phyloP scores from a whole-genome alignment of 2,113 vertebrate species.

The Plecotus auritus region DNA sequence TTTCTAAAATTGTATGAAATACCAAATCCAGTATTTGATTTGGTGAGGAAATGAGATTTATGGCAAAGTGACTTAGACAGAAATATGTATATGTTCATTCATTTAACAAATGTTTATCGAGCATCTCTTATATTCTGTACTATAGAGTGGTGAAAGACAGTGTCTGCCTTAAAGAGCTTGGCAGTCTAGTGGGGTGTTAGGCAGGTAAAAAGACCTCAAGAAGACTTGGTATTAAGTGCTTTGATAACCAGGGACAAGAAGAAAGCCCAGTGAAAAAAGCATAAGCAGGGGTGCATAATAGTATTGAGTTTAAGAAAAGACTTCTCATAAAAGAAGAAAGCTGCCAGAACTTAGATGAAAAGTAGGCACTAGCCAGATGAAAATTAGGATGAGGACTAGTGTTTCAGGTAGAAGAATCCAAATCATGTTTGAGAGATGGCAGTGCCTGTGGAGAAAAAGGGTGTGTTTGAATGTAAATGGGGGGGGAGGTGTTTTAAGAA shows the following conservation, averaged over 20 bases:
- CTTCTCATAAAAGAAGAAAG: not conserved
- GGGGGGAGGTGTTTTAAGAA: not conserved
- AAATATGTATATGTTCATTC: not conserved
- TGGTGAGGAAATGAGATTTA: not conserved
- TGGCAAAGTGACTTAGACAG: not conserved
- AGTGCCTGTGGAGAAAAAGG: not conserved
- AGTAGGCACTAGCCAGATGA: not conserved
- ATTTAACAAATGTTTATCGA: not conserved
- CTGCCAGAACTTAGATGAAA: not conserved
- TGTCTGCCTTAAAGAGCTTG: not conserved
- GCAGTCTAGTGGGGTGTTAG: not conserved
- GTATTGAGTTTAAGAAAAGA: not conserved
- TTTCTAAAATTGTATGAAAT: not conserved
- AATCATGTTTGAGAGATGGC: not conserved
- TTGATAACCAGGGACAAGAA: not conserved
- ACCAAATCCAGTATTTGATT: not conserved
- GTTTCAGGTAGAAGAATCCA: not conserved
- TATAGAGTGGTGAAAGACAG: not conserved
- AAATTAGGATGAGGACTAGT: not conserved
- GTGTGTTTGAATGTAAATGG: not conserved
- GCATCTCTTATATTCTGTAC: not conserved
- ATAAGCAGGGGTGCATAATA: fast-evolving
- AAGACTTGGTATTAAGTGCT: not conserved
- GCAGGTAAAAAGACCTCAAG: not conserved
- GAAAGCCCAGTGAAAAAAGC: not conserved